phyloP scores from a whole-genome alignment of 2,888 invertebrate genomes.

The Phrixothrix hirtus region DNA sequence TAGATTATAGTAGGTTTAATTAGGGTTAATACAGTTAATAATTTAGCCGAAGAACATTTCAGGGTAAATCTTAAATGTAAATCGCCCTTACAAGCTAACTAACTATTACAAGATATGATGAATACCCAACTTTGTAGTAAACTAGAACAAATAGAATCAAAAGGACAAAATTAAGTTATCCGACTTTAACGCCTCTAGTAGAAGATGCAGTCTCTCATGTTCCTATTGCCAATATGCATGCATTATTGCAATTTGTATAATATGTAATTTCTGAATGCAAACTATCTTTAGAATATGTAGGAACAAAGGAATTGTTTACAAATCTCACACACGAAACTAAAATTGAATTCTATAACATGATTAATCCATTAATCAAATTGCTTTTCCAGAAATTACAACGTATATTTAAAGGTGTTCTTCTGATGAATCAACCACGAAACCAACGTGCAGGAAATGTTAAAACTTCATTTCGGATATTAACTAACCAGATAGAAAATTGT shows the following conservation, averaged over 20 bases:
- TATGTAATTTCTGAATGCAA: constrained; percentile 38
- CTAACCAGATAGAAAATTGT: too few species aligned
- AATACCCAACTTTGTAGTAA: constrained; percentile 28
- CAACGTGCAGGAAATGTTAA: too few species aligned
- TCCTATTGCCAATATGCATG: constrained; percentile 41
- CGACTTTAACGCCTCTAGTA: constrained; percentile 37
- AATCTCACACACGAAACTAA: constrained; percentile 11
- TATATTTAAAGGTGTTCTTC: too few species aligned
- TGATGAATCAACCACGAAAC: neutral
- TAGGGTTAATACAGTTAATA: constrained; percentile 27
- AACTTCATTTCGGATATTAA: too few species aligned
- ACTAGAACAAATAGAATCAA: constrained; percentile 34
- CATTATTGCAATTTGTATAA: constrained; percentile 44
- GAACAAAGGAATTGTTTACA: neutral
- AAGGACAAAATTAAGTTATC: constrained; percentile 37
- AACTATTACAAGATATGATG: constrained; percentile 32
- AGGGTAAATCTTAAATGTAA: constrained; percentile 30
- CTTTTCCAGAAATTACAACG: neutral
- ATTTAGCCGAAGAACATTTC: constrained; percentile 27
- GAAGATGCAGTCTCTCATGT: constrained; percentile 35
- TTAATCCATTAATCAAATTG: constrained; percentile 9
- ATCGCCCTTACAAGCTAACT: constrained; percentile 30
- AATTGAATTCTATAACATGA: constrained; percentile 14
- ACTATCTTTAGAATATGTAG: constrained; percentile 18
- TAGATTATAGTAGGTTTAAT: constrained; percentile 16